phyloP scores from a whole-genome alignment of 2,797 vertebrate species.

The Eulemur albifrons region DNA sequence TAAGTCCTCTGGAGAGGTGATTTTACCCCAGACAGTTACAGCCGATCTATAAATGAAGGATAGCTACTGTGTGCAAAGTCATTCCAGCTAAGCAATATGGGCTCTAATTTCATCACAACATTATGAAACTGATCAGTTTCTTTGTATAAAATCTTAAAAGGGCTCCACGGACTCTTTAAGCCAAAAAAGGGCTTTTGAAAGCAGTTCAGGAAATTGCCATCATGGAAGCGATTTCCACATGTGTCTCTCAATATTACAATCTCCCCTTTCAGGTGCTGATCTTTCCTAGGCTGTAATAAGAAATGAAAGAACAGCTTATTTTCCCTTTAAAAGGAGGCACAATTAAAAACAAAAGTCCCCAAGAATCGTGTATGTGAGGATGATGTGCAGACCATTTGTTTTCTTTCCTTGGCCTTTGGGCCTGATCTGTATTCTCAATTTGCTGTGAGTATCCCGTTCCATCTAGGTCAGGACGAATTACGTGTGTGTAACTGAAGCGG shows the following conservation, averaged over 20 bases:
- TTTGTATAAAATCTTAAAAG: slow-evolving; percentile 78
- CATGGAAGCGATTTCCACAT: slow-evolving; percentile 70
- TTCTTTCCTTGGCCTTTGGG: slow-evolving; percentile 7
- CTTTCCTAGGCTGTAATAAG: slow-evolving; percentile 66
- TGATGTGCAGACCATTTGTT: neutral
- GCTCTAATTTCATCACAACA: slow-evolving; percentile 68
- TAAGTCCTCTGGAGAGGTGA: slow-evolving; percentile 37
- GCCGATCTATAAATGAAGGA: slow-evolving; percentile 62
- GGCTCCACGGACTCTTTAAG: slow-evolving; percentile 68
- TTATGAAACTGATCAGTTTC: slow-evolving; percentile 70
- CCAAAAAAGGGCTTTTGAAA: slow-evolving; percentile 73
- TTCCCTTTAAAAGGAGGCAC: slow-evolving; percentile 46
- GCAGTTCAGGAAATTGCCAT: slow-evolving; percentile 71
- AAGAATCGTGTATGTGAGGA: neutral
- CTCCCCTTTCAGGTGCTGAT: slow-evolving; percentile 46
- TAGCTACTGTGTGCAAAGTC: slow-evolving; percentile 57
- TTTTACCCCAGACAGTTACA: slow-evolving; percentile 29
- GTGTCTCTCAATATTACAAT: slow-evolving; percentile 60
- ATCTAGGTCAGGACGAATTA: slow-evolving; percentile 74
- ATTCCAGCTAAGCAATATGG: slow-evolving; percentile 43
- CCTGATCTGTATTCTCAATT: slow-evolving; percentile 16
- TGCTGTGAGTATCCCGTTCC: slow-evolving; percentile 11
- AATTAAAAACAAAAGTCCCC: neutral
- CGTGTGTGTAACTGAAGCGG: slow-evolving; percentile 49
- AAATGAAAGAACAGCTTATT: slow-evolving; percentile 66